Percentiles rank a stretch among this genome's conserved stretches.
These are phyloP conservation scores for Drosophila emarginata DNA, from an alignment of 2,888 invertebrate species.

Conservation along the genomic window DNA sequence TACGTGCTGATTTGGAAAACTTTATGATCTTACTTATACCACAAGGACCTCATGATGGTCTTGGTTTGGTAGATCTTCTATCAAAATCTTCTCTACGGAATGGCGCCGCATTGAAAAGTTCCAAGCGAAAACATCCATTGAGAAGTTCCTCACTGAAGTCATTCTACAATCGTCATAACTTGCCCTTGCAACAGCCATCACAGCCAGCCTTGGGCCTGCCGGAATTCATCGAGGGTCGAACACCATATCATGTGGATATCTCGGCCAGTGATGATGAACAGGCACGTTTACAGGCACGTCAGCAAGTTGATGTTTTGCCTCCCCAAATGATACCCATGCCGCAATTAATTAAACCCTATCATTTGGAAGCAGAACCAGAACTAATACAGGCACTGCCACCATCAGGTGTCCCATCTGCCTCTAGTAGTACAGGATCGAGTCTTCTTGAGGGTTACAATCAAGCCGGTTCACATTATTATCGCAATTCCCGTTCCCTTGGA, in stretches of 20 bases:
- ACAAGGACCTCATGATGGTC: slow-evolving; percentile 80
- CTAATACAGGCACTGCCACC: slow-evolving; percentile 79
- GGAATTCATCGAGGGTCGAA: slow-evolving; percentile 87
- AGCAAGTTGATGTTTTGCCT: slow-evolving; percentile 81
- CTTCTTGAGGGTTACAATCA: slow-evolving; percentile 69
- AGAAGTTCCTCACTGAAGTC: slow-evolving; percentile 42
- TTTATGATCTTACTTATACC: slow-evolving; percentile 87
- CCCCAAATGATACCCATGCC: slow-evolving; percentile 80
- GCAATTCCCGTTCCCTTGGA: slow-evolving; percentile 72
- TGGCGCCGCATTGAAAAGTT: slow-evolving; percentile 44
- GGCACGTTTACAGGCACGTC: slow-evolving; percentile 68
- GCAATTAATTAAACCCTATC: slow-evolving; percentile 80
- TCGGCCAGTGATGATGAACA: slow-evolving; percentile 71
- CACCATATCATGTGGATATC: slow-evolving; percentile 88
- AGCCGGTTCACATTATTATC: slow-evolving; percentile 64
- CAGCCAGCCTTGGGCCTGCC: slow-evolving; percentile 39
- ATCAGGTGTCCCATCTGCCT: slow-evolving; percentile 50
- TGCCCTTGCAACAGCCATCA: slow-evolving; percentile 34
- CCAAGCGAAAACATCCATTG: slow-evolving; percentile 62
- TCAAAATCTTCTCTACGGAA: slow-evolving; percentile 73
- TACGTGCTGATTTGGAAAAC: slow-evolving; percentile 89
- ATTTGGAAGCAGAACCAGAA: slow-evolving; percentile 79
- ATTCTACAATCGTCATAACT: slow-evolving; percentile 53
- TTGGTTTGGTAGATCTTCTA: slow-evolving; percentile 76
- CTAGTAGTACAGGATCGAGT: slow-evolving; percentile 50